Conservation (phyloP, 2,888 invertebrate species). For the Nomada ferruginata region DNA sequence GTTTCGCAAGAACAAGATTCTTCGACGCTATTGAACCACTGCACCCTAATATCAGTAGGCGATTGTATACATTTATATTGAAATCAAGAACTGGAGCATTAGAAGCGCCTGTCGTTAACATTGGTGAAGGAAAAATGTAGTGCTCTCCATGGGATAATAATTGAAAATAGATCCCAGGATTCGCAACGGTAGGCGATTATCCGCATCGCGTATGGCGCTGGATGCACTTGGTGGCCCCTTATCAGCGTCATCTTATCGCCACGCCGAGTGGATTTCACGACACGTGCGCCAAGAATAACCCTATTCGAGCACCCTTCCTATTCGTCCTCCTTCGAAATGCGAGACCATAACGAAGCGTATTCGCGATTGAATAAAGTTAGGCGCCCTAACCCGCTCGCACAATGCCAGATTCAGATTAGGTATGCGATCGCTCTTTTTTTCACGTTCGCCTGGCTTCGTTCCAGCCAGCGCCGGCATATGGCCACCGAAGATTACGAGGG, state of each 20-base stretch:
- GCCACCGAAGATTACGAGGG: constrained; percentile 80
- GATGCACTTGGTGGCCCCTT: constrained; percentile 27
- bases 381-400: constrained; percentile 62
- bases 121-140: neutral
- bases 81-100: constrained; percentile 4
- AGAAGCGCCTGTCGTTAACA: neutral
- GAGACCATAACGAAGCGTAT: constrained; percentile 64
- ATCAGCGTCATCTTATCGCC: constrained; percentile 59
- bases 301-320: constrained; percentile 33
- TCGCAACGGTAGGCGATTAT: constrained; percentile 26
- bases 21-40: no score
- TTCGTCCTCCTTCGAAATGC: constrained; percentile 51
- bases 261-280: constrained; percentile 38
- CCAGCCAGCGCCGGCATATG: constrained; percentile 79
- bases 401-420: constrained; percentile 81
- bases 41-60: no score
- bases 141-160: constrained; percentile 5
- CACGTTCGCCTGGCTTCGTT: constrained; percentile 78
- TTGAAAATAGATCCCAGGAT: constrained; percentile 47
- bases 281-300: constrained; percentile 54
- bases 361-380: constrained; percentile 81
- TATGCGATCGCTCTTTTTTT: constrained; percentile 67
- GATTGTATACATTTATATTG: neutral
- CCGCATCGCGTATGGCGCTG: neutral
- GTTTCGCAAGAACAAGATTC: no score